Conservation (phyloP, 2,113 vertebrate genomes). For the Dinomys branickii region DNA sequence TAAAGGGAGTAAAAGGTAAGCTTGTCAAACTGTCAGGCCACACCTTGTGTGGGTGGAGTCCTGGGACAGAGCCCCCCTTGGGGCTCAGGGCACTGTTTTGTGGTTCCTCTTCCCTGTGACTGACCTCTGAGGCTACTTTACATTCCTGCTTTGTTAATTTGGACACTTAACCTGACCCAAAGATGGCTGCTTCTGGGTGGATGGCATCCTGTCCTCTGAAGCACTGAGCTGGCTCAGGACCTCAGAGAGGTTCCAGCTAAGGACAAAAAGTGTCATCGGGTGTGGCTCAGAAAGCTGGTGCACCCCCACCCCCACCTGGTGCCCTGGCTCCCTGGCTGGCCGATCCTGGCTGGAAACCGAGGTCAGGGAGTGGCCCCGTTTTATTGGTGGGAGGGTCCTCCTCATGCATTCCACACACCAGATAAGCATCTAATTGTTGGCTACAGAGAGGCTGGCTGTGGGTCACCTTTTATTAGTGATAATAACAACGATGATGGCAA, state of each 20-base stretch:
- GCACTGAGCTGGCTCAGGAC: background rate
- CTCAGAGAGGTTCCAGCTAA: background rate
- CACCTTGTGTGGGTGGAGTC: no score
- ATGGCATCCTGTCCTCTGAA: accelerated
- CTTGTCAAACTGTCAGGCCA: background rate
- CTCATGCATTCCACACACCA: background rate
- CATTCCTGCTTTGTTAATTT: background rate
- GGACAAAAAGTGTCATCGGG: background rate
- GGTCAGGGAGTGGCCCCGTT: slow-evolving; percentile 62
- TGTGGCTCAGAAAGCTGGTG: background rate
- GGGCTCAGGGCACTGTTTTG: background rate
- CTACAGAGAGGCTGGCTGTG: background rate
- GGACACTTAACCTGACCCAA: background rate
- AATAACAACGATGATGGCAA: background rate
- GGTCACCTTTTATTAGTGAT: slow-evolving; percentile 31
- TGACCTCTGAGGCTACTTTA: background rate
- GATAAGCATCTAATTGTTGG: slow-evolving; percentile 55
- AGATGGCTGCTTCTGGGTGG: background rate
- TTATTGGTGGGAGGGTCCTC: background rate
- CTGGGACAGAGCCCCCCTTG: background rate
- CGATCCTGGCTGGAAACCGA: slow-evolving; percentile 11
- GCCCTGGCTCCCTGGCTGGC: background rate
- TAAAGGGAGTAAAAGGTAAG: background rate
- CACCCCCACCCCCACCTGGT: background rate
- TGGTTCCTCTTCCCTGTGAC: background rate